These are phyloP conservation scores for Chinchilla lanigera DNA, from an alignment of 2,113 vertebrate species.

Conservation along the genomic window DNA sequence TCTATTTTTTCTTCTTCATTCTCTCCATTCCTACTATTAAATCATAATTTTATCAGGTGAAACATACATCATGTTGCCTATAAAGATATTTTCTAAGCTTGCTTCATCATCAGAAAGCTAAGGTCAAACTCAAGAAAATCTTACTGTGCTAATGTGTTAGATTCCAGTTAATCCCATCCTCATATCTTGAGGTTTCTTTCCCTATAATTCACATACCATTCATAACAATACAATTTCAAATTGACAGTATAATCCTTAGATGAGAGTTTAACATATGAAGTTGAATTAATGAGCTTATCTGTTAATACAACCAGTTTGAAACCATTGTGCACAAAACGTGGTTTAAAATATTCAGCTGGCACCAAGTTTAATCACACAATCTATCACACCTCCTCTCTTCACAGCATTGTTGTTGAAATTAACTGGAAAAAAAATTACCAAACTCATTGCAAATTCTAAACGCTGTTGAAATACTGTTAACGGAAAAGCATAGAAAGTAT, in stretches of 20 bases:
- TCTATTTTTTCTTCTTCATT: not conserved
- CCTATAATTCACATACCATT: not conserved
- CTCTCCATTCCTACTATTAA: not conserved
- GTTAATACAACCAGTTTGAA: slow-evolving; percentile 10
- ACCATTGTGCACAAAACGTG: not conserved
- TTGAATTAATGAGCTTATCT: slow-evolving; percentile 40
- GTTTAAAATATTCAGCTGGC: not conserved
- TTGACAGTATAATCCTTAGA: not conserved
- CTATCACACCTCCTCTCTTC: not conserved
- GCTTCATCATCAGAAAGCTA: not conserved
- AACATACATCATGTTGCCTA: not conserved
- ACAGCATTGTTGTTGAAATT: not conserved
- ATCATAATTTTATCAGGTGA: not conserved
- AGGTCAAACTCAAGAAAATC: not conserved
- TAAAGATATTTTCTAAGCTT: not conserved
- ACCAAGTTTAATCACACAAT: slow-evolving; percentile 33
- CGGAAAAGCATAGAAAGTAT: not conserved
- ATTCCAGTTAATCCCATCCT: slow-evolving; percentile 8
- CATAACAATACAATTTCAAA: slow-evolving; percentile 15
- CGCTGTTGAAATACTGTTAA: not conserved
- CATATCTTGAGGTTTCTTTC: not conserved
- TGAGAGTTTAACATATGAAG: not conserved
- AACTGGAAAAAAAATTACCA: not conserved
- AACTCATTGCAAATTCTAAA: slow-evolving; percentile 36
- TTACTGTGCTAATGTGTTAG: not conserved